Conservation (phyloP, 1,140 invertebrate genomes). For the Drosophila santomea region DNA sequence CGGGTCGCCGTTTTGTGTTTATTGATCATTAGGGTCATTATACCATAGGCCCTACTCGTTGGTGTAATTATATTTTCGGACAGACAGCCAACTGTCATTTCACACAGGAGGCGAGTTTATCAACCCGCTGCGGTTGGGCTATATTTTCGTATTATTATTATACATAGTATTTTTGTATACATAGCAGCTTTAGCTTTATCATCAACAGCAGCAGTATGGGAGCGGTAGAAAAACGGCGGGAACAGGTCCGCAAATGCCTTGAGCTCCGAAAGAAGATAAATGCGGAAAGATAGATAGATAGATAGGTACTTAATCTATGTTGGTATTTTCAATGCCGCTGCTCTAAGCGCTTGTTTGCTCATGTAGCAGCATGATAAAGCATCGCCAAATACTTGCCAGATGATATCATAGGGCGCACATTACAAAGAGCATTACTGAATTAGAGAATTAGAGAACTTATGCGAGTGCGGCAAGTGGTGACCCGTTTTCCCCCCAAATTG, state of each 20-base stretch:
- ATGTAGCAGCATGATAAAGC: constrained; percentile 46
- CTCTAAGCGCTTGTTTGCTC: constrained; percentile 23
- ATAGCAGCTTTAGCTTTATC: constrained; percentile 74
- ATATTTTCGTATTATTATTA: constrained; percentile 15
- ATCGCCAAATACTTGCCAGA: constrained; percentile 64
- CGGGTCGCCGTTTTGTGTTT: constrained; percentile 45
- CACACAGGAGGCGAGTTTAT: constrained; percentile 68
- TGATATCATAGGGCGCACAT: constrained; percentile 73
- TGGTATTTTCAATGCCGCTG: constrained; percentile 53
- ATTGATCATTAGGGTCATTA: constrained; percentile 80
- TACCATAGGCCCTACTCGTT: constrained; percentile 9
- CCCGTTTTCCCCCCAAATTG: constrained; percentile 67
- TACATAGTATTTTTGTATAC: constrained; percentile 46
- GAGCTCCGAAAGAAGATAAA: constrained; percentile 60
- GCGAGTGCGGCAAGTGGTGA: constrained; percentile 31
- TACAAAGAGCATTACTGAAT: constrained; percentile 21
- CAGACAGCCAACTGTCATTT: constrained; percentile 62
- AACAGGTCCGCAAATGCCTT: constrained; percentile 52
- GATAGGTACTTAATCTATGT: constrained; percentile 16
- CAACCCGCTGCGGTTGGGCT: constrained; percentile 43
- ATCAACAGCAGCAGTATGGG: constrained; percentile 11
- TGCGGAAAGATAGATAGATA: constrained; percentile 23
- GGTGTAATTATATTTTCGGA: constrained; percentile 47
- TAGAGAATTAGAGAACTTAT: constrained; percentile 40
- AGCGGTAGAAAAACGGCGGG: constrained; percentile 7